Evolutionary conservation across 2,797 vertebrate genomes (phyloP).

Genomic region (Halcyon leucocephala): DNA sequence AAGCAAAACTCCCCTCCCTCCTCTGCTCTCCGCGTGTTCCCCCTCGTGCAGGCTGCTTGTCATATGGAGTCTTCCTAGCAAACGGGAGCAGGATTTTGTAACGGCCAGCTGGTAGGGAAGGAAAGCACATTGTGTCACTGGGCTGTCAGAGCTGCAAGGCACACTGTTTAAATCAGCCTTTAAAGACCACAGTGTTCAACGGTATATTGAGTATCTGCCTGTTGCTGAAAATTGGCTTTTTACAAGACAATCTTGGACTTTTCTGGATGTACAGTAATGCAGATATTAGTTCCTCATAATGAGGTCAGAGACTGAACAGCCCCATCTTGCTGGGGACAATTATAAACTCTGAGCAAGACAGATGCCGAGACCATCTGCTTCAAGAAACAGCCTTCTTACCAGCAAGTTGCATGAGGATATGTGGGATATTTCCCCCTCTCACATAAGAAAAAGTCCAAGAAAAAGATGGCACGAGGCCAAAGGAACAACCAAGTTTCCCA

Average conservation of each 20-base stretch:
- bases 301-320: slow-evolving; percentile 25
- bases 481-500: background rate
- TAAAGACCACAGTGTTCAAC: background rate
- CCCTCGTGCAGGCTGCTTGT: background rate
- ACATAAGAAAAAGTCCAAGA: background rate
- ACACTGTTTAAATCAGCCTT: background rate
- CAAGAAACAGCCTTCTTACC: background rate
- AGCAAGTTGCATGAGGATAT: background rate
- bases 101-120: slow-evolving; percentile 22
- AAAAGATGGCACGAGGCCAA: background rate
- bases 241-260: background rate
- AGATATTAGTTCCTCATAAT: background rate
- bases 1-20: background rate
- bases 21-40: rapidly evolving
- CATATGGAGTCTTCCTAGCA: background rate
- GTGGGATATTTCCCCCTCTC: background rate
- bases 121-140: background rate
- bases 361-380: slow-evolving; percentile 56
- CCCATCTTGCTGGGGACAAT: background rate
- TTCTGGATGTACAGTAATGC: background rate
- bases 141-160: background rate
- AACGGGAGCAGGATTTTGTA: background rate
- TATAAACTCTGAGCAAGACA: slow-evolving; percentile 18
- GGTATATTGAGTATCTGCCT: background rate
- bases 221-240: background rate